phyloP scores from a whole-genome alignment of 2,797 vertebrate genomes.

The Gallinago solitaria region DNA sequence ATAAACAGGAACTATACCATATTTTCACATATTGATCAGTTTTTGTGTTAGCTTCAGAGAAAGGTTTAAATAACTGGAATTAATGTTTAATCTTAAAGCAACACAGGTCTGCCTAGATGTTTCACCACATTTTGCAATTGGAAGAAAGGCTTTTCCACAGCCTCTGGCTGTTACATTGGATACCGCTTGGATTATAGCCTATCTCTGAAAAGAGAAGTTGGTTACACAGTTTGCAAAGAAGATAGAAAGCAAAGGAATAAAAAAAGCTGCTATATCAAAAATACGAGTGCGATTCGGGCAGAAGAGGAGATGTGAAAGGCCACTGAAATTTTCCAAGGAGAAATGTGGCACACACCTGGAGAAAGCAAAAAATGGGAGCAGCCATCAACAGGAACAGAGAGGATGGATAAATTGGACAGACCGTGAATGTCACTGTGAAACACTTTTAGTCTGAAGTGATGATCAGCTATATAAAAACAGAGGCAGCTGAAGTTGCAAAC shows the following conservation, averaged over 20 bases:
- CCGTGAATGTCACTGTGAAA: fast-evolving
- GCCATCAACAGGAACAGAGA: background rate
- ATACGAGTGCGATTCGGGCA: background rate
- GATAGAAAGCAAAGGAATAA: background rate
- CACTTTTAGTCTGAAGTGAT: background rate
- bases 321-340: background rate
- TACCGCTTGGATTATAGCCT: fast-evolving
- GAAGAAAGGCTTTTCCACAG: background rate
- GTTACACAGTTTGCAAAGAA: background rate
- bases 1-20: background rate
- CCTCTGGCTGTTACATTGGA: background rate
- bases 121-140: background rate
- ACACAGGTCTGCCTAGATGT: background rate
- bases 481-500: background rate
- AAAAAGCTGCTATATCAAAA: background rate
- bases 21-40: background rate
- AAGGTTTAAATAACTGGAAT: background rate
- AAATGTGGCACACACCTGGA: fast-evolving
- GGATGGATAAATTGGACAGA: background rate
- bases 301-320: background rate
- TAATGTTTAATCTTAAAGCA: background rate
- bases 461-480: background rate
- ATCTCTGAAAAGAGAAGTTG: background rate
- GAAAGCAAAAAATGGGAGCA: background rate
- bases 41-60: background rate